Evolutionary conservation across 2,797 vertebrate genomes (phyloP).

Genomic region (Craterocephalus amniculus): DNA sequence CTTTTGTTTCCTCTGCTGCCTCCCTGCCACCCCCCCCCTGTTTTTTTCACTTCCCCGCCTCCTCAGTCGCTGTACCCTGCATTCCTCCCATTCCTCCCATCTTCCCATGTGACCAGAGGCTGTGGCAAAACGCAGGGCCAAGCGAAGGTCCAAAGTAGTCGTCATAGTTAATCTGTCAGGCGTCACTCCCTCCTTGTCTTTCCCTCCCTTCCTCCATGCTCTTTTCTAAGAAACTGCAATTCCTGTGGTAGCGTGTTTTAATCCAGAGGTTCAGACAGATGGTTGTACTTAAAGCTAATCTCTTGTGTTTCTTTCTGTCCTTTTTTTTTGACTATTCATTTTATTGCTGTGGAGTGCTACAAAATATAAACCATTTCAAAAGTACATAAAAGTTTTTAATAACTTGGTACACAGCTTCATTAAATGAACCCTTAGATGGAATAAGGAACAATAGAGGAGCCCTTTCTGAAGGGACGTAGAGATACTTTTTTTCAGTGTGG

Average conservation of each 20-base stretch:
- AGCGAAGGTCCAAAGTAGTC: constrained; percentile 52
- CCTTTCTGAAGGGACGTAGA: not conserved
- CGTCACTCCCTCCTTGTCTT: constrained; percentile 25
- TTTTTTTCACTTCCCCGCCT: constrained; percentile 10
- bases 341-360: not conserved
- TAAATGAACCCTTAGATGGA: not conserved
- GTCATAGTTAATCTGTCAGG: constrained; percentile 62
- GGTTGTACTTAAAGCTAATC: constrained; percentile 59
- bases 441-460: not conserved
- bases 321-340: constrained; percentile 40
- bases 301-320: constrained; percentile 13
- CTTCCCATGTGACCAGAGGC: constrained; percentile 43
- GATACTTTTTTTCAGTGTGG: not conserved
- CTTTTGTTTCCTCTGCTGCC: constrained; percentile 37
- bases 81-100: constrained; percentile 62
- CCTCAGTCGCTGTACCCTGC: constrained; percentile 23
- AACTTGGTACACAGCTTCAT: not conserved
- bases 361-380: not conserved
- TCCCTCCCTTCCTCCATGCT: constrained; percentile 11
- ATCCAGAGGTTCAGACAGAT: constrained; percentile 63
- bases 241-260: constrained; percentile 43
- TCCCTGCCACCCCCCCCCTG: not conserved
- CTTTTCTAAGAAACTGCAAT: constrained; percentile 54
- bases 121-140: constrained; percentile 24
- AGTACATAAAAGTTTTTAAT: not conserved